Evolutionary conservation across 2,113 vertebrate genomes (phyloP).

Genomic region (Aegithalos caudatus): DNA sequence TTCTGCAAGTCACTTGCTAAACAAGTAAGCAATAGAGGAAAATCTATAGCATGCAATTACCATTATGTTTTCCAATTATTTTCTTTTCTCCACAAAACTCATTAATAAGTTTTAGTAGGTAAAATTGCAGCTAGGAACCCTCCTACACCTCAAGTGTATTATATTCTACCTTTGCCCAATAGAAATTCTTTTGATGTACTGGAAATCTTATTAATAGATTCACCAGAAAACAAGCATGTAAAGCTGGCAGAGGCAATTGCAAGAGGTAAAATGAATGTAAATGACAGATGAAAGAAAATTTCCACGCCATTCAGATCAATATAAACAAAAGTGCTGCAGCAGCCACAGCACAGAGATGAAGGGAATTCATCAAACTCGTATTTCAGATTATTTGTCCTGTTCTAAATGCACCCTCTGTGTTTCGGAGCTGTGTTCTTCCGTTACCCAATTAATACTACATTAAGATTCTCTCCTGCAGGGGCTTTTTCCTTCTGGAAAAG

Average conservation of each 20-base stretch:
- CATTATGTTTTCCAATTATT: not conserved
- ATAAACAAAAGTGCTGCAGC: conserved; percentile 39
- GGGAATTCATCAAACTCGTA: conserved; percentile 34
- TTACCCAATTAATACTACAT: conserved; percentile 31
- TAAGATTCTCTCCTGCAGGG: conserved; percentile 46
- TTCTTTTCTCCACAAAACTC: conserved; percentile 2
- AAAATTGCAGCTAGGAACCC: conserved; percentile 21
- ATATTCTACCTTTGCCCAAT: conserved; percentile 9
- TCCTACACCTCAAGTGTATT: not conserved
- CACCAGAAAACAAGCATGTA: conserved; percentile 54
- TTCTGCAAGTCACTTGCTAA: conserved; percentile 6
- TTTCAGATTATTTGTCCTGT: conserved; percentile 19
- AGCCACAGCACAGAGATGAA: conserved; percentile 15
- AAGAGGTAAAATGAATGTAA: conserved; percentile 56
- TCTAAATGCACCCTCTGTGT: conserved; percentile 30
- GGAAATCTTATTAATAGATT: conserved; percentile 54
- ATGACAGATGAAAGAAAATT: conserved; percentile 63
- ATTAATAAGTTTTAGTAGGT: conserved; percentile 49
- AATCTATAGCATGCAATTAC: conserved; percentile 38
- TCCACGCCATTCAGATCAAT: conserved; percentile 32
- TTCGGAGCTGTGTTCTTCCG: not conserved
- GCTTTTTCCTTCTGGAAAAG: not conserved
- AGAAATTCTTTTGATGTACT: conserved; percentile 44
- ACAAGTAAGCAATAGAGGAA: conserved; percentile 30
- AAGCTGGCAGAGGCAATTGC: conserved; percentile 44